Evolutionary conservation across 2,888 invertebrate species (phyloP).

Genomic region (Hemistola chrysoprasaria): DNA sequence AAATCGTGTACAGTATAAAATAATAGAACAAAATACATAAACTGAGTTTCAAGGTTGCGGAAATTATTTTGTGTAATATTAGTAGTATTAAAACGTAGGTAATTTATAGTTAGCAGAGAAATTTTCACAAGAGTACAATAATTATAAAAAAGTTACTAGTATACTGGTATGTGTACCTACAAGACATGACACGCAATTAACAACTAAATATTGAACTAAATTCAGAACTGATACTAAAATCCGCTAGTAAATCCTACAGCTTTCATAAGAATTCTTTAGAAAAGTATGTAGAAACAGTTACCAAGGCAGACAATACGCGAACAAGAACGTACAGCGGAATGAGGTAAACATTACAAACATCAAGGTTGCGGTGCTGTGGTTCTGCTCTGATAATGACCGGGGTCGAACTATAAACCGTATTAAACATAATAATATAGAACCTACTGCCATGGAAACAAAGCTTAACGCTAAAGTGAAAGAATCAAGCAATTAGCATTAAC

Average conservation of each 20-base stretch:
- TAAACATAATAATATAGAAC: conserved; percentile 17
- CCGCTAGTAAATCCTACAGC: too few species aligned
- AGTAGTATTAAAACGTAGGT: too few species aligned
- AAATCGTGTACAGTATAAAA: conserved; percentile 3
- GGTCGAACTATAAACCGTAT: conserved; percentile 40
- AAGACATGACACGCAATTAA: too few species aligned
- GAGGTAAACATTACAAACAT: conserved; percentile 27
- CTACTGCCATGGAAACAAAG: conserved; percentile 8
- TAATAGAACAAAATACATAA: conserved; percentile 14
- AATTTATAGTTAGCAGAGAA: too few species aligned
- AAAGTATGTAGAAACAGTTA: too few species aligned
- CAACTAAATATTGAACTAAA: too few species aligned
- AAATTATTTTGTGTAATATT: not conserved
- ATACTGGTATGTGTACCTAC: too few species aligned
- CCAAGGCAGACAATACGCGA: conserved; percentile 3
- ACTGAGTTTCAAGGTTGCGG: conserved; percentile 10
- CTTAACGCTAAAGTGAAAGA: conserved; percentile 2
- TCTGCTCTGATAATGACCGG: conserved; percentile 53
- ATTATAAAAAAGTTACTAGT: too few species aligned
- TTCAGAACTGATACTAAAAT: too few species aligned
- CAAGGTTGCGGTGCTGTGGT: conserved; percentile 42
- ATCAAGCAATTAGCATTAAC: conserved; percentile 5
- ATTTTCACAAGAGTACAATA: too few species aligned
- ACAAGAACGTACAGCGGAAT: conserved; percentile 19
- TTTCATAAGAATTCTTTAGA: too few species aligned